Conservation (phyloP, 64 coral and sea anemone species). For the Pocillopora damicornis region DNA sequence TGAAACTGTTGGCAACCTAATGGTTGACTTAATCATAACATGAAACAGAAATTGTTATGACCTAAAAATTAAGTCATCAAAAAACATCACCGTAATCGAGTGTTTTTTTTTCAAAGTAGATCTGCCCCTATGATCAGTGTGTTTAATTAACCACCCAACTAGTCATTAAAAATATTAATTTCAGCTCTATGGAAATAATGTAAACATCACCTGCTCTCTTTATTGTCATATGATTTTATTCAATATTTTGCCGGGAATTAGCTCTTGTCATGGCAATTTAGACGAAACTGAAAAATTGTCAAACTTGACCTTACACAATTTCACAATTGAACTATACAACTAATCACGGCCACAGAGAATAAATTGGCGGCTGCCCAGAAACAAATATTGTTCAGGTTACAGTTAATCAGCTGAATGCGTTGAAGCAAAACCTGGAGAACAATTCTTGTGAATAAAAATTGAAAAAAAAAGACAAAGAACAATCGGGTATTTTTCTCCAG, state of each 20-base stretch:
- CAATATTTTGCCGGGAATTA: not conserved
- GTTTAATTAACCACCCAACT: too few relatives aligned
- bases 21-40: too few relatives aligned
- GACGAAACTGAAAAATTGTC: not conserved
- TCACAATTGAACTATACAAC: not conserved
- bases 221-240: not conserved
- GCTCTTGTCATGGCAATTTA: not conserved
- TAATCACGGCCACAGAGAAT: not conserved
- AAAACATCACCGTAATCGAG: too few relatives aligned
- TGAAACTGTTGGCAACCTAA: too few relatives aligned
- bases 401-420: not conserved
- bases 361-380: not conserved
- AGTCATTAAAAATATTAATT: too few relatives aligned
- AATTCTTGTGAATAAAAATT: not conserved
- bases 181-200: not conserved
- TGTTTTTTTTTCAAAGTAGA: too few relatives aligned
- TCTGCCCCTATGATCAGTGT: too few relatives aligned
- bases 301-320: not conserved
- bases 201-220: not conserved
- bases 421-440: too few relatives aligned
- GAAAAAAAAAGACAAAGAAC: not conserved
- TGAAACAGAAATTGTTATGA: too few relatives aligned
- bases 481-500: too few relatives aligned
- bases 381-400: not conserved
- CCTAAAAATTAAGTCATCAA: too few relatives aligned